Conservation (phyloP, 2,797 vertebrate genomes). For the Arnoldichthys spilopterus region DNA sequence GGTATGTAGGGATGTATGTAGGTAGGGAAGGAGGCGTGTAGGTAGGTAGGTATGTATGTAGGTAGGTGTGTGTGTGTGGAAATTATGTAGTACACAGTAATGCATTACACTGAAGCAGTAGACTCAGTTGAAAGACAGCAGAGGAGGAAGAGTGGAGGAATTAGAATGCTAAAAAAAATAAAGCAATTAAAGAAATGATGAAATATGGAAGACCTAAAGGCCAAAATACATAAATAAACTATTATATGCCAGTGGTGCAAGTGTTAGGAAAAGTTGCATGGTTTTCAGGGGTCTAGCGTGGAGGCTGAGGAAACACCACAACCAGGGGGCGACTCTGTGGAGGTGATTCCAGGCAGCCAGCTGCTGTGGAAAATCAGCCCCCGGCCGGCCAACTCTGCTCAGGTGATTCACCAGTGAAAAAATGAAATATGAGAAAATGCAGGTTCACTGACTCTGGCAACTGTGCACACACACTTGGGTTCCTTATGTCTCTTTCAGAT, state of each 20-base stretch:
- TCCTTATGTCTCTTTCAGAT: slow-evolving; percentile 78
- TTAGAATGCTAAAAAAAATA: background rate
- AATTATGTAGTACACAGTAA: too few species aligned
- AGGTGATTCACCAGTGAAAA: slow-evolving; percentile 70
- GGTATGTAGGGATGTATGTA: too few species aligned
- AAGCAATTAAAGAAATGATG: background rate
- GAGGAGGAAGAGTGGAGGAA: too few species aligned
- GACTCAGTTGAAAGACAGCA: too few species aligned
- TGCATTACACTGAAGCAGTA: too few species aligned
- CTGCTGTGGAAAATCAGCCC: slow-evolving; percentile 95
- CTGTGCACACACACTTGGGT: background rate
- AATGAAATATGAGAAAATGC: too few species aligned
- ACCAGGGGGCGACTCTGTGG: slow-evolving; percentile 89
- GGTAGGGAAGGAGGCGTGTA: too few species aligned
- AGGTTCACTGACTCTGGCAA: background rate
- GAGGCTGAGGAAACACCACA: slow-evolving; percentile 90
- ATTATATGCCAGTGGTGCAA: too few species aligned
- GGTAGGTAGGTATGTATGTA: too few species aligned
- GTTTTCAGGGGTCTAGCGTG: slow-evolving; percentile 74
- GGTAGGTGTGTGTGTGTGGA: too few species aligned
- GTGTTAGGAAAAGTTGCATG: too few species aligned
- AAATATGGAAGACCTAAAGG: background rate
- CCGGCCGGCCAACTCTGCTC: slow-evolving; percentile 89
- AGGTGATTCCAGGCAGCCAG: slow-evolving; percentile 91
- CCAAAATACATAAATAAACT: background rate